These are phyloP conservation scores for Rhyacophila brunnea DNA, from an alignment of 1,140 invertebrate species.

Conservation along the genomic window DNA sequence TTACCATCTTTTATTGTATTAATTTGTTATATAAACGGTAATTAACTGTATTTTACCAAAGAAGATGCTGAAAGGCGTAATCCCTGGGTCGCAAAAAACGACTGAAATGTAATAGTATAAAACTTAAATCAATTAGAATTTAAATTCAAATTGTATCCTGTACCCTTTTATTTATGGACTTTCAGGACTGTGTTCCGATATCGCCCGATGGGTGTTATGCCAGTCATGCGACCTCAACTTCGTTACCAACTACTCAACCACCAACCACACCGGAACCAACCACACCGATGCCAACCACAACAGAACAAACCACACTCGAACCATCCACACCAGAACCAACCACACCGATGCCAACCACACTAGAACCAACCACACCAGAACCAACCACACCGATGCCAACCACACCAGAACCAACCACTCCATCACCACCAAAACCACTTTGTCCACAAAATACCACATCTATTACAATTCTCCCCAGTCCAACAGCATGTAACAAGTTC, in stretches of 20 bases:
- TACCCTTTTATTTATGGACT: too few species aligned
- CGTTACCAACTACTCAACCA: slow-evolving; percentile 1
- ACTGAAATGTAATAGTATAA: too few species aligned
- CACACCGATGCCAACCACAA: background rate
- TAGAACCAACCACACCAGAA: slow-evolving; percentile 3
- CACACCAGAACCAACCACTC: background rate
- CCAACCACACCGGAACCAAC: slow-evolving; percentile 2
- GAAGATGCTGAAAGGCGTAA: too few species aligned
- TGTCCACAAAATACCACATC: background rate
- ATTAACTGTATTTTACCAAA: too few species aligned
- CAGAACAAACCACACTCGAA: background rate
- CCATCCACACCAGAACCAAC: slow-evolving; percentile 5
- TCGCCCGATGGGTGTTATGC: background rate
- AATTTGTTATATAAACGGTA: too few species aligned
- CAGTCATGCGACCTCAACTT: background rate
- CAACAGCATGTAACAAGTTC: background rate
- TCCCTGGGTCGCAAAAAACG: too few species aligned
- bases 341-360: slow-evolving; percentile 1
- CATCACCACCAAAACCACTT: background rate
- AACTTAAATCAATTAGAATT: too few species aligned
- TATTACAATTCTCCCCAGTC: background rate
- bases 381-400: background rate
- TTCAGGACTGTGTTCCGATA: background rate
- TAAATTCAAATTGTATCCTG: too few species aligned
- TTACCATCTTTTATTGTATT: too few species aligned